phyloP scores from a whole-genome alignment of 2,797 vertebrate genomes.

The Cossypha heuglini region DNA sequence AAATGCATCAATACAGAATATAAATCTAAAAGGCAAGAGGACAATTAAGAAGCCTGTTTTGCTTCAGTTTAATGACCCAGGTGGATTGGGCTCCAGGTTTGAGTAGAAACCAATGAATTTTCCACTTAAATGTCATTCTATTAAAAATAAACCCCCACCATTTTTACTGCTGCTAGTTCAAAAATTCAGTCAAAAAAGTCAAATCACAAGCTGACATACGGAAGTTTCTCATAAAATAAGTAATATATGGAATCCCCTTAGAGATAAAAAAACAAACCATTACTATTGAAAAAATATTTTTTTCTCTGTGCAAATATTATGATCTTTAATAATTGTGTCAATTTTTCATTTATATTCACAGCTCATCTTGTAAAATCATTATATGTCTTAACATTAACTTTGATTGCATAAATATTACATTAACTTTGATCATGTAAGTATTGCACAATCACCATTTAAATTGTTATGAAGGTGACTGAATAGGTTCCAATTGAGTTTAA shows the following conservation, averaged over 20 bases:
- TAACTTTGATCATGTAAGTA: conserved; percentile 70
- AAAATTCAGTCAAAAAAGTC: background rate
- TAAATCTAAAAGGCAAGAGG: background rate
- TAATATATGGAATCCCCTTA: conserved; percentile 20
- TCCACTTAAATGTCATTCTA: background rate
- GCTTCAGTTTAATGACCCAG: background rate
- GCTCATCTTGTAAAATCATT: conserved; percentile 73
- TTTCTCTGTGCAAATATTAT: conserved; percentile 75
- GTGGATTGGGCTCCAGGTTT: background rate
- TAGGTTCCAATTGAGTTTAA: conserved; percentile 20
- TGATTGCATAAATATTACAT: conserved; percentile 83
- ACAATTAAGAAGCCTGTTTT: background rate
- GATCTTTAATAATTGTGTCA: conserved; percentile 79
- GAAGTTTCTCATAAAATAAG: conserved; percentile 41
- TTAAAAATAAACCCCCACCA: background rate
- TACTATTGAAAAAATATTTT: conserved; percentile 59
- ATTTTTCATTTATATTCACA: conserved; percentile 82
- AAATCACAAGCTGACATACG: background rate
- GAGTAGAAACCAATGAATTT: background rate
- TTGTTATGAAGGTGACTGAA: conserved; percentile 59
- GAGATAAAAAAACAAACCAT: conserved; percentile 57
- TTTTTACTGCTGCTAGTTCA: background rate
- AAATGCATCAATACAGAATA: background rate
- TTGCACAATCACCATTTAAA: conserved; percentile 65
- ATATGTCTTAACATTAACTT: conserved; percentile 75